These are phyloP conservation scores for Lomographa bimaculata DNA, from an alignment of 2,888 invertebrate genomes.

Conservation along the genomic window DNA sequence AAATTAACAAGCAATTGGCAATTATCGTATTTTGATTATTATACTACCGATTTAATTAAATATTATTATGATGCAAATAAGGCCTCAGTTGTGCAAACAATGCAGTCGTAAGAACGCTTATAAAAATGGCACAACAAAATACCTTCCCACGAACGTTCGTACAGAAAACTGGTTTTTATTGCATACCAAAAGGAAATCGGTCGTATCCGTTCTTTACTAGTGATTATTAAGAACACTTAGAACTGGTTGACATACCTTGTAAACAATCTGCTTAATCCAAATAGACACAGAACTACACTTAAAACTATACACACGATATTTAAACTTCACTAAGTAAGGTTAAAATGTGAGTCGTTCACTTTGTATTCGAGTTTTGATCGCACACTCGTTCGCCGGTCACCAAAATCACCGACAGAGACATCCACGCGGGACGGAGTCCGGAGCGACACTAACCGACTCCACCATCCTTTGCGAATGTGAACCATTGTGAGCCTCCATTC, in stretches of 20 bases:
- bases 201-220: conserved; percentile 55
- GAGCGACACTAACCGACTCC: conserved; percentile 59
- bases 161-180: conserved; percentile 72
- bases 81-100: conserved; percentile 37
- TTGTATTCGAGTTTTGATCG: conserved; percentile 31
- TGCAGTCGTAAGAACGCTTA: conserved; percentile 31
- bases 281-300: conserved; percentile 38
- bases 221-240: conserved; percentile 53
- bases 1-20: too few species aligned
- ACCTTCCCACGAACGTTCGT: conserved; percentile 76
- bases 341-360: conserved; percentile 54
- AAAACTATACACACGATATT: conserved; percentile 61
- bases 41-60: too few species aligned
- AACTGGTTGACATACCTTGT: conserved; percentile 56
- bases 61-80: conserved; percentile 4
- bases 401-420: conserved; percentile 31
- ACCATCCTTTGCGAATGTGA: conserved; percentile 52
- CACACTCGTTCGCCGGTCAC: conserved; percentile 58
- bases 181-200: conserved; percentile 73
- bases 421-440: conserved; percentile 35
- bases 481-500: conserved; percentile 66
- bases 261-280: conserved; percentile 41
- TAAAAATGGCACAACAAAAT: conserved; percentile 58
- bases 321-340: conserved; percentile 64
- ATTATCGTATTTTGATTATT: too few species aligned